A percentile compares a stretch with the other conserved stretches of the same genome.
These are phyloP conservation scores for Osmerus mordax DNA, from an alignment of 2,113 vertebrate species.

Conservation along the genomic window DNA sequence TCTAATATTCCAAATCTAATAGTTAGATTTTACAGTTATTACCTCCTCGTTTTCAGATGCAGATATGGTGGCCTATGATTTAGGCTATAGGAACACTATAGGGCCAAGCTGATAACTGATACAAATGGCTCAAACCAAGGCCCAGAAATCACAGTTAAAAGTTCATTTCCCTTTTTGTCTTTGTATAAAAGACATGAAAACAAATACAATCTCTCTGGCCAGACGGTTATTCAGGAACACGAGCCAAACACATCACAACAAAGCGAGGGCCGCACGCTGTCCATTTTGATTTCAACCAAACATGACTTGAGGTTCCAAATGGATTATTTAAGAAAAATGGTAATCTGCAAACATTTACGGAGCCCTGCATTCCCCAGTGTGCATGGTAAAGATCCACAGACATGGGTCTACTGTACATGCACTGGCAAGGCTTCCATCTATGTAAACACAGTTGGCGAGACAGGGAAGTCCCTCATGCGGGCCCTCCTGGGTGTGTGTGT, in stretches of 20 bases:
- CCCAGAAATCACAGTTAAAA: slow-evolving; percentile 1
- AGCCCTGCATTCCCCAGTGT: slow-evolving; percentile 64
- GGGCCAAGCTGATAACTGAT: not conserved
- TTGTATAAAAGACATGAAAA: slow-evolving; percentile 33
- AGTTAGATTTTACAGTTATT: slow-evolving; percentile 1
- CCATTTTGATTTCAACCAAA: slow-evolving; percentile 61
- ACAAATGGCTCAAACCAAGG: slow-evolving; percentile 3
- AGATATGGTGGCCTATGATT: not conserved
- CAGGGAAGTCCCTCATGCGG: slow-evolving; percentile 7
- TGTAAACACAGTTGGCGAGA: slow-evolving; percentile 53
- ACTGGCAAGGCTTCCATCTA: slow-evolving; percentile 59
- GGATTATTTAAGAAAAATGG: slow-evolving; percentile 70
- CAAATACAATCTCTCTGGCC: slow-evolving; percentile 43
- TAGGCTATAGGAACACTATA: too few species aligned
- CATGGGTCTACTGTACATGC: slow-evolving; percentile 41
- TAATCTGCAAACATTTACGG: slow-evolving; percentile 85
- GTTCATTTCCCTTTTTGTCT: slow-evolving; percentile 2
- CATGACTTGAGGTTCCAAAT: slow-evolving; percentile 63
- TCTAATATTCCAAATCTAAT: slow-evolving; percentile 12
- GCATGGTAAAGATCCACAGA: slow-evolving; percentile 62
- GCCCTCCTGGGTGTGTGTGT: slow-evolving; percentile 22
- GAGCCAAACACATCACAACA: slow-evolving; percentile 55
- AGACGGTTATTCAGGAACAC: slow-evolving; percentile 43
- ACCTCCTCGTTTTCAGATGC: not conserved
- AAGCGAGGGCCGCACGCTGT: slow-evolving; percentile 42